These are phyloP conservation scores for Syngnathoides biaculeatus DNA, from an alignment of 2,113 vertebrate genomes.

Conservation along the genomic window DNA sequence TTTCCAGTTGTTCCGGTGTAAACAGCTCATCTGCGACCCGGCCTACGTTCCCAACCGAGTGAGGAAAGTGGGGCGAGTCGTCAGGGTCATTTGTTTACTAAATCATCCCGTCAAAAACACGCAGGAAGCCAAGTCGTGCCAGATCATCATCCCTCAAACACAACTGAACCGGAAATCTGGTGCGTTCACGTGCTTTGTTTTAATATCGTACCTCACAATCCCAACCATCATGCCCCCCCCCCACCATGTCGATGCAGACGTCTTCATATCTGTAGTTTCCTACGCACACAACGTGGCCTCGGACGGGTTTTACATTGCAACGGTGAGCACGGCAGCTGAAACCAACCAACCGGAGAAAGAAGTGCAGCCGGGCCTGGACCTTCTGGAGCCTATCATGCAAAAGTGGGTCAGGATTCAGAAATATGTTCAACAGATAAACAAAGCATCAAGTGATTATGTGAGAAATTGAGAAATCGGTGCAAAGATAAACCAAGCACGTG, in stretches of 20 bases:
- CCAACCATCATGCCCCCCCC: too few species aligned
- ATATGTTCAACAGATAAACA: not conserved
- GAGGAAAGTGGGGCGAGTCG: slow-evolving; percentile 84
- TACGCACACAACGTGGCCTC: slow-evolving; percentile 85
- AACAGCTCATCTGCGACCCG: slow-evolving; percentile 94
- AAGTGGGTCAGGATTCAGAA: slow-evolving; percentile 70
- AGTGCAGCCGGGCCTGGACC: slow-evolving; percentile 84
- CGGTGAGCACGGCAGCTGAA: slow-evolving; percentile 86
- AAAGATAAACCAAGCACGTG: too few species aligned
- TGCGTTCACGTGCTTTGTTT: slow-evolving; percentile 33
- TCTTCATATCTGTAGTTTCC: slow-evolving; percentile 92
- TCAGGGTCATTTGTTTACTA: slow-evolving; percentile 89
- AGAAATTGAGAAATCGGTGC: too few species aligned
- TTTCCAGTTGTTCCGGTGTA: slow-evolving; percentile 84
- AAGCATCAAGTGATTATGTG: not conserved
- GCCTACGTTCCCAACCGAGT: slow-evolving; percentile 83
- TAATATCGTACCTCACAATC: not conserved
- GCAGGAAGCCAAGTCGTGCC: slow-evolving; percentile 88
- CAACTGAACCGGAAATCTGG: slow-evolving; percentile 91
- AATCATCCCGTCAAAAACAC: slow-evolving; percentile 94
- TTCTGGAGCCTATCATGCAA: slow-evolving; percentile 87
- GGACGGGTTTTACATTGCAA: slow-evolving; percentile 91
- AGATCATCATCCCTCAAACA: slow-evolving; percentile 93
- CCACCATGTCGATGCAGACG: slow-evolving; percentile 70
- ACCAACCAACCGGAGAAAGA: slow-evolving; percentile 86